phyloP scores from a whole-genome alignment of 2,888 invertebrate species.

The Torymus texanus region DNA sequence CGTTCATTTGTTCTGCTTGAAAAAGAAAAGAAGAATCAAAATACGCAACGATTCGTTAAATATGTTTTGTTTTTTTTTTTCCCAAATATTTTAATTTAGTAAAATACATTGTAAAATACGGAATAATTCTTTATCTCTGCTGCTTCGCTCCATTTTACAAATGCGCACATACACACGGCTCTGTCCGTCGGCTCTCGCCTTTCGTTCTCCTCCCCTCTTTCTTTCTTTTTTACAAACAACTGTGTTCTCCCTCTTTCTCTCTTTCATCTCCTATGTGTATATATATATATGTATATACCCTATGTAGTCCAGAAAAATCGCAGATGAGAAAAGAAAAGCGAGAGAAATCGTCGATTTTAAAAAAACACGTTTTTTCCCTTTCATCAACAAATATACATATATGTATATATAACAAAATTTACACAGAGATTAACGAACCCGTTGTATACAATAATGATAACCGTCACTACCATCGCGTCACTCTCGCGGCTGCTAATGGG shows the following conservation, averaged over 20 bases:
- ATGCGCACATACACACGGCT: conserved; percentile 31
- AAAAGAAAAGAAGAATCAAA: conserved; percentile 60
- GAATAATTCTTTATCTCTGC: conserved; percentile 57
- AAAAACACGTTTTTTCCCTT: conserved; percentile 31
- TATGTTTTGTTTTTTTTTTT: conserved; percentile 55
- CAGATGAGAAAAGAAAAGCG: conserved; percentile 8
- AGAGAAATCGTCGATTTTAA: conserved; percentile 34
- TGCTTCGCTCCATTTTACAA: conserved; percentile 43
- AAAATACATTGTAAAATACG: conserved; percentile 69
- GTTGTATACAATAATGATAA: conserved; percentile 47
- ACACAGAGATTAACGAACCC: conserved; percentile 55
- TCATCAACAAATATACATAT: conserved; percentile 52
- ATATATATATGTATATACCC: no score
- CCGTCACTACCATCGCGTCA: conserved; percentile 30
- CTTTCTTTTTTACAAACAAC: conserved; percentile 48
- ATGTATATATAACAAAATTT: conserved; percentile 56
- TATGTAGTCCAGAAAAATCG: no score
- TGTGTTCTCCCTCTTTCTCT: no score
- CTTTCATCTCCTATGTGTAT: no score
- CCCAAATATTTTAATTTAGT: conserved; percentile 66
- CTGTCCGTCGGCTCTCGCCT: conserved; percentile 9
- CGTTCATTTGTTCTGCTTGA: no score
- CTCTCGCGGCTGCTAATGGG: conserved; percentile 32
- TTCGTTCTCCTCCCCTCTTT: conserved; percentile 22
- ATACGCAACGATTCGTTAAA: conserved; percentile 61